Percentiles rank a stretch among this genome's conserved stretches.
These are phyloP conservation scores for Patiria pectinifera DNA, from an alignment of 53 echinoderm and acorn worm species.

Conservation along the genomic window DNA sequence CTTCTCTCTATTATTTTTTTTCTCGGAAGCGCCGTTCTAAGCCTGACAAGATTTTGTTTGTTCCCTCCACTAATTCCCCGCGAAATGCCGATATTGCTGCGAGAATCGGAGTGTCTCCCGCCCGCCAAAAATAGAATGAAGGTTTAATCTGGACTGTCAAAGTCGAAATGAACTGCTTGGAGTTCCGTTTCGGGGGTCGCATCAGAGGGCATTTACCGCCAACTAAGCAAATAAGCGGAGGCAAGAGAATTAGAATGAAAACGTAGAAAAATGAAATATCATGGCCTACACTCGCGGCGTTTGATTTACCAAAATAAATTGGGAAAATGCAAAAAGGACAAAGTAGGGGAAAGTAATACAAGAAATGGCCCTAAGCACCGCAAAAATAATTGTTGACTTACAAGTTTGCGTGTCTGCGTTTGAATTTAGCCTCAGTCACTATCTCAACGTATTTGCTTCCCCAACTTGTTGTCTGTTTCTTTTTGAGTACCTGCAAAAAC, in stretches of 20 bases:
- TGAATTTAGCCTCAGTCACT: no score
- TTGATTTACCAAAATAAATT: not conserved
- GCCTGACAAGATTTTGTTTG: slow-evolving; percentile 26
- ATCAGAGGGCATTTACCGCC: slow-evolving; percentile 12
- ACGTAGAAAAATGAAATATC: not conserved
- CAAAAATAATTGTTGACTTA: not conserved
- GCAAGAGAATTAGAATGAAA: not conserved
- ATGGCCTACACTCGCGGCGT: not conserved
- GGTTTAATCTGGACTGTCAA: slow-evolving; percentile 44
- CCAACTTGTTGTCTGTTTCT: no score
- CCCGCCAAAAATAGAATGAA: slow-evolving; percentile 34
- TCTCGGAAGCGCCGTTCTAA: not conserved
- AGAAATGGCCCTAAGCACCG: not conserved
- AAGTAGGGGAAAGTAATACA: not conserved
- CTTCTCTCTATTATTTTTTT: not conserved
- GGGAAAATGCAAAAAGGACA: not conserved
- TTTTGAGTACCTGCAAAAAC: no score
- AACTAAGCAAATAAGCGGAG: not conserved
- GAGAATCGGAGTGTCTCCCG: not conserved
- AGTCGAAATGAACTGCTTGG: slow-evolving; percentile 20
- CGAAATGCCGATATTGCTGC: slow-evolving; percentile 39
- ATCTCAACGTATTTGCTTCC: no score
- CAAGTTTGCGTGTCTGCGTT: no score
- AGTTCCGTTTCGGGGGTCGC: not conserved
- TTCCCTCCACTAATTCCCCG: slow-evolving; percentile 15